These are phyloP conservation scores for Percopsis omiscomaycus DNA, from an alignment of 2,797 vertebrate species.

Conservation along the genomic window DNA sequence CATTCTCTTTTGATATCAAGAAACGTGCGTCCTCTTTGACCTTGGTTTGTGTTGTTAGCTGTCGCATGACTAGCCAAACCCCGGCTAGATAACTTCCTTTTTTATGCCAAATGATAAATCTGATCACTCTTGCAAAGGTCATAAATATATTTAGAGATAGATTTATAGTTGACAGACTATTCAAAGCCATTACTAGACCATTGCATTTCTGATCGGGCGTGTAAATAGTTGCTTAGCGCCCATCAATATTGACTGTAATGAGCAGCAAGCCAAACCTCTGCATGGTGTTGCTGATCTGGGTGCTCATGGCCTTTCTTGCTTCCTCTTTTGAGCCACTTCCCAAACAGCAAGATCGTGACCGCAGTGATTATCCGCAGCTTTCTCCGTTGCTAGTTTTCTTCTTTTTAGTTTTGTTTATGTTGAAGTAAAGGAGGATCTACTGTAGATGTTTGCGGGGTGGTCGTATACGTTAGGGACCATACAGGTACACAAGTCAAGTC, in stretches of 20 bases:
- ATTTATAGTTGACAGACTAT: background rate
- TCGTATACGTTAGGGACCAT: too few species aligned
- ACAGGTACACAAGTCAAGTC: too few species aligned
- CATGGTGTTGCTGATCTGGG: constrained; percentile 1
- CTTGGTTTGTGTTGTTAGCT: constrained; percentile 3
- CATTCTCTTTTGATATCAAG: too few species aligned
- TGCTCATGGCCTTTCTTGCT: constrained; percentile 53
- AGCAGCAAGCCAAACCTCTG: constrained; percentile 32
- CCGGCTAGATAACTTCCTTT: constrained; percentile 24
- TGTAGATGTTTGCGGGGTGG: too few species aligned
- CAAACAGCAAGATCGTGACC: background rate
- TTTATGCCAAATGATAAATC: constrained; percentile 9
- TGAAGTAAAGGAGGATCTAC: too few species aligned
- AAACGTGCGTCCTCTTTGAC: background rate
- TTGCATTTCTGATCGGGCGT: background rate
- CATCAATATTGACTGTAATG: constrained; percentile 29
- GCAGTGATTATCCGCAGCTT: background rate
- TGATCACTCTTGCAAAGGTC: background rate
- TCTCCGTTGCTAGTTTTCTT: background rate
- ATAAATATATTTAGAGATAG: background rate
- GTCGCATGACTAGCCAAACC: constrained; percentile 19
- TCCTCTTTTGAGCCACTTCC: constrained; percentile 36
- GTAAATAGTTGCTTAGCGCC: constrained; percentile 26
- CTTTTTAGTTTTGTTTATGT: background rate
- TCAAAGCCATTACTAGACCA: background rate